These are phyloP conservation scores for Oryzias curvinotus DNA, from an alignment of 2,113 vertebrate genomes.

Conservation along the genomic window DNA sequence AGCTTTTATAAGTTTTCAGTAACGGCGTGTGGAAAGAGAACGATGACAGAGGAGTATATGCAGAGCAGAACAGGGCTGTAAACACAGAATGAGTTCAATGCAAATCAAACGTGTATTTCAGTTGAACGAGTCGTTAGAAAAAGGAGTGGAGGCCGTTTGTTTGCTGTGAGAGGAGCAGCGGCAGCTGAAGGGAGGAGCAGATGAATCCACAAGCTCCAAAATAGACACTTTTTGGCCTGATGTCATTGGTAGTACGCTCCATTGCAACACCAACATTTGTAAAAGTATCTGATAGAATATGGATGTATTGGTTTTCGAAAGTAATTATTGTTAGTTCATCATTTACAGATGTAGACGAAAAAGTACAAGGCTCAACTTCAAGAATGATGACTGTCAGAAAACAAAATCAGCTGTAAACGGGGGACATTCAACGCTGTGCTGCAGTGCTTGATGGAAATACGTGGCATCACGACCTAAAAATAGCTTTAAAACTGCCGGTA, in stretches of 20 bases:
- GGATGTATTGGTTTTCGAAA: too few species aligned
- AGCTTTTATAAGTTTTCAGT: constrained; percentile 48
- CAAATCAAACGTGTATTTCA: constrained; percentile 24
- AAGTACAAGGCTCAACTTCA: too few species aligned
- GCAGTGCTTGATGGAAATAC: too few species aligned
- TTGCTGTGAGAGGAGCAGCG: constrained; percentile 21
- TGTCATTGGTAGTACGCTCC: background rate
- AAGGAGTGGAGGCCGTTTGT: constrained; percentile 21
- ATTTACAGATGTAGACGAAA: too few species aligned
- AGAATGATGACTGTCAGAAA: too few species aligned
- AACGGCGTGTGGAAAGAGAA: constrained; percentile 44
- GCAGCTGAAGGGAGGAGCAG: constrained; percentile 7
- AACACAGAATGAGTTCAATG: constrained; percentile 42
- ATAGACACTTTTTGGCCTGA: background rate
- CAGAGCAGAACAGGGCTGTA: constrained; percentile 32
- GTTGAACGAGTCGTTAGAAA: constrained; percentile 20
- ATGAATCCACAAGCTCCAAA: background rate
- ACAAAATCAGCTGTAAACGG: too few species aligned
- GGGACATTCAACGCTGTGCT: too few species aligned
- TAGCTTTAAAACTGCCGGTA: too few species aligned
- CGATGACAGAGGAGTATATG: constrained; percentile 56
- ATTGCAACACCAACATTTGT: too few species aligned
- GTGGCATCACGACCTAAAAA: too few species aligned
- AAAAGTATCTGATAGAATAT: too few species aligned
- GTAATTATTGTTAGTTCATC: too few species aligned